These are phyloP conservation scores for Mormoops blainvillei DNA, from an alignment of 2,113 vertebrate species.

Conservation along the genomic window DNA sequence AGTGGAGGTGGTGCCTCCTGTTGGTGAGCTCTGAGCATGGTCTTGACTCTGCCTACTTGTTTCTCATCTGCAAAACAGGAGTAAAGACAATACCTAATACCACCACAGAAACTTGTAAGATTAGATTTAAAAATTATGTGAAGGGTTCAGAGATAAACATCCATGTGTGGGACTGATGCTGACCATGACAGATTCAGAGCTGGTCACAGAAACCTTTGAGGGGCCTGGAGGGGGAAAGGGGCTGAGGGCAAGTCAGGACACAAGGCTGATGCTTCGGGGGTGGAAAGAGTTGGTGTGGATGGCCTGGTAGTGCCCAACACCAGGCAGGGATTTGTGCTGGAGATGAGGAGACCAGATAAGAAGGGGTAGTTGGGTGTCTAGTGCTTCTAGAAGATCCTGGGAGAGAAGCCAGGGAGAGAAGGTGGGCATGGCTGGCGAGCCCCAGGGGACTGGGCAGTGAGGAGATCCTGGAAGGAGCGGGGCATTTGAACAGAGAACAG, in stretches of 20 bases:
- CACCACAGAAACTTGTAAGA: neutral
- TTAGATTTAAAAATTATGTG: neutral
- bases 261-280: neutral
- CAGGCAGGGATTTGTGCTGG: neutral
- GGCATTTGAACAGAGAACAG: too few relatives aligned
- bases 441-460: neutral
- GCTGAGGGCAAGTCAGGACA: neutral
- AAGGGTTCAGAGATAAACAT: neutral
- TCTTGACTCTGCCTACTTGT: neutral
- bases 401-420: neutral
- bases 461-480: neutral
- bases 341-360: neutral
- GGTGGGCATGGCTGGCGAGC: neutral
- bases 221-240: neutral
- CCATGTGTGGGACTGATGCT: neutral
- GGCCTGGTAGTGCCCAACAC: too few relatives aligned
- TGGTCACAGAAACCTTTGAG: neutral
- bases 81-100: neutral
- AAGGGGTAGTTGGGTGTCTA: neutral
- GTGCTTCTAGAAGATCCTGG: neutral
- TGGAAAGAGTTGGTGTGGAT: neutral
- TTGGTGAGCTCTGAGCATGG: neutral
- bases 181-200: neutral
- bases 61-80: neutral
- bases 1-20: neutral